Base-by-base conservation (phyloP, 2,113 vertebrate genomes). In the Melanocharis versteri region DNA sequence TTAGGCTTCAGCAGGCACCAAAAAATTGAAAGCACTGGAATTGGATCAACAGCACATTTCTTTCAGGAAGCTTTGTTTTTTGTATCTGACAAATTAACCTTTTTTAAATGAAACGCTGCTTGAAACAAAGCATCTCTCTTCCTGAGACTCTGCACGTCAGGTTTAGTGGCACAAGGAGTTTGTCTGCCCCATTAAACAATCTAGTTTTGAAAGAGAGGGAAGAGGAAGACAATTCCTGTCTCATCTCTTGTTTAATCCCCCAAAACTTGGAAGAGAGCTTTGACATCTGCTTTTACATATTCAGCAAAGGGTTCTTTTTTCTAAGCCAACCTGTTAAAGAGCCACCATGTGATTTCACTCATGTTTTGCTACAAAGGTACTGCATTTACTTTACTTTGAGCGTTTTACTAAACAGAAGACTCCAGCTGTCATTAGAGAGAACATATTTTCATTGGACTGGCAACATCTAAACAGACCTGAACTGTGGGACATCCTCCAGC, bases 41-140 rank as follows among this genome's bases (percentile, higher is more conserved):
- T 11, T 72, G 93, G 61, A 97, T 96, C 76, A 89, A 93, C 62
- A 94, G 76, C 76, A 73, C n/a, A 79, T 82, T 90, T 93, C 40
- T 81, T 87, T 48, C 64, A 89, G 58, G 27, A 37, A 93, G 33
- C 50, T 44, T 93, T 95, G 35, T 51, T 87, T 84, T 95, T 87
- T 77, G 33, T 70, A 65, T 92, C 35, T 4, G 16, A 95, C 57
- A 93, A 95, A 93, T 96, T 91, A 94, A 92, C 89, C 35, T 83
- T 87, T 78, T 65, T 62, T 48, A 27, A 84, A 85, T 94, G 33
- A 97, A 87, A 94, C 13, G 16, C 31, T 90, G 48, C 42, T 96
- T 97, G 82, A 96, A 90, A 70, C 57, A 95, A 68, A 87, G 45
- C 44, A 57, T 53, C 24, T 13, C 31, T 88, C n/a, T 92, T 45